Conservation (phyloP, 2,888 invertebrate genomes). For the Stomorhina lunata region DNA sequence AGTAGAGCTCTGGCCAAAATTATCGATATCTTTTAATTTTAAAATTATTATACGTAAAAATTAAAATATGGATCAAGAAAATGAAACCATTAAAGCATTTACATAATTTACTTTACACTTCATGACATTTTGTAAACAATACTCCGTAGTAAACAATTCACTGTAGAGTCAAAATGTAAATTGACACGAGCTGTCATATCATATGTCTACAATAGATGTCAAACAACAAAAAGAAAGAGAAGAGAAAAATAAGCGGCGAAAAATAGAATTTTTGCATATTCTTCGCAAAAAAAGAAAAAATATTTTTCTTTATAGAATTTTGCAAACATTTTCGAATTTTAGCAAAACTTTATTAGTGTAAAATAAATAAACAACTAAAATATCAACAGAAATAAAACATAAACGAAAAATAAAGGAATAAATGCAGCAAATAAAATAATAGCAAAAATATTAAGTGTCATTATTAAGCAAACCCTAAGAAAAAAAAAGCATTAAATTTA, state of each 20-base stretch:
- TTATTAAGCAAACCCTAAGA: not conserved
- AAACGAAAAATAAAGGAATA: not conserved
- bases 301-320: not conserved
- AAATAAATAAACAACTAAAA: conserved; percentile 4
- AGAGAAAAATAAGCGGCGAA: conserved; percentile 50
- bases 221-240: conserved; percentile 32
- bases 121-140: not conserved
- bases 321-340: conserved; percentile 34
- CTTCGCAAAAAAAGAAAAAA: conserved; percentile 42
- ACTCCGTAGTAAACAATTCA: not conserved
- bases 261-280: conserved; percentile 51
- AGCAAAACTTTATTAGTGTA: not conserved
- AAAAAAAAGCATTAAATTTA: conserved; percentile 9
- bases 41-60: too few relatives aligned
- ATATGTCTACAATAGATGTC: conserved; percentile 27
- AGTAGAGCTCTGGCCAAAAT: too few relatives aligned
- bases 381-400: not conserved
- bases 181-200: conserved; percentile 26
- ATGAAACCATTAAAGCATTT: not conserved
- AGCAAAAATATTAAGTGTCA: conserved; percentile 13
- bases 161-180: not conserved
- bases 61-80: too few relatives aligned
- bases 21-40: too few relatives aligned
- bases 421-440: not conserved
- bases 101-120: not conserved